These are phyloP conservation scores for Diogma glabrata DNA, from an alignment of 2,888 invertebrate species.

Conservation along the genomic window DNA sequence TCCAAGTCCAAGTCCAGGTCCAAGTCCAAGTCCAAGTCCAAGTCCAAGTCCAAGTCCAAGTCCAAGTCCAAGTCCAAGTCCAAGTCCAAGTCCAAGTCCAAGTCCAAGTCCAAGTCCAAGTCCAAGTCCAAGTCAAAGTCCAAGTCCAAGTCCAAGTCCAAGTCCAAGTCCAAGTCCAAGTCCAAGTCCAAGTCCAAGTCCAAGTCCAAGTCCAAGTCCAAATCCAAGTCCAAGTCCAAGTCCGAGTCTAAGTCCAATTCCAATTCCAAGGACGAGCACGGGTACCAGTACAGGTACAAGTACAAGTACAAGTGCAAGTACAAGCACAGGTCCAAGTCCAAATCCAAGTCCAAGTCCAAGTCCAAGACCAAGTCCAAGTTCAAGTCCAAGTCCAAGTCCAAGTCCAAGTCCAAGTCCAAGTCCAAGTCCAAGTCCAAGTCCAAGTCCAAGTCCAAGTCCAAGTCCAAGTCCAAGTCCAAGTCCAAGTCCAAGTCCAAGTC, in stretches of 20 bases:
- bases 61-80: neutral
- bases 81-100: neutral
- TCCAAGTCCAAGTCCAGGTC: neutral
- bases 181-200: neutral
- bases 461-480: neutral
- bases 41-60: neutral
- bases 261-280: neutral
- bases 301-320: neutral
- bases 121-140: neutral
- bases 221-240: neutral
- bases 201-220: neutral
- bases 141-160: neutral
- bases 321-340: neutral
- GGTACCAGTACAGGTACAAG: neutral
- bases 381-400: neutral
- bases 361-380: neutral
- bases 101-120: neutral
- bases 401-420: neutral
- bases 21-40: neutral
- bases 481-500: neutral
- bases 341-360: neutral
- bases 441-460: neutral
- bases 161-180: neutral
- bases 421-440: neutral
- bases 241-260: neutral